phyloP scores from a whole-genome alignment of 2,797 vertebrate genomes.

The Acrocephalus scirpaceus region DNA sequence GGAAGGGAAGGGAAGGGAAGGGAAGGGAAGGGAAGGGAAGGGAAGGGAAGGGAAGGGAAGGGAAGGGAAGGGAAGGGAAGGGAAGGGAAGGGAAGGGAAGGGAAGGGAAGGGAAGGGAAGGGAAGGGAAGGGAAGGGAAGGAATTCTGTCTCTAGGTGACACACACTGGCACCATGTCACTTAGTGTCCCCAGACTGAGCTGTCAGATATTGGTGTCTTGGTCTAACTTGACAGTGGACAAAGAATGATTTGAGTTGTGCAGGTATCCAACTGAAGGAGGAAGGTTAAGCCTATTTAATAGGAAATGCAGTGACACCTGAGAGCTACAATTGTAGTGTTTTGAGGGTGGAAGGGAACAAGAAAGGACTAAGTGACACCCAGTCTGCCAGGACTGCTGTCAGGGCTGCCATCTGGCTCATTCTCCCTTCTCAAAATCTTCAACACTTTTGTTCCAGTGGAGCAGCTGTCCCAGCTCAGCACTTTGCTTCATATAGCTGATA shows the following conservation, averaged over 20 bases:
- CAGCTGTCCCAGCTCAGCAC: neutral
- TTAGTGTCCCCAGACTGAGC: neutral
- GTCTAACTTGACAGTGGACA: neutral
- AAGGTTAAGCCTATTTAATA: neutral
- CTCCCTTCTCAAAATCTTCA: neutral
- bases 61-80: too few relatives aligned
- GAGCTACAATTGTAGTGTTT: neutral
- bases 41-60: neutral
- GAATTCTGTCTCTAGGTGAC: neutral
- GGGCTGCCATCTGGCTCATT: neutral
- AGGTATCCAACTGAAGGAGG: neutral
- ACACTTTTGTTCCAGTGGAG: neutral
- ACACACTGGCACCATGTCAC: accelerated
- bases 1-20: neutral
- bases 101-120: neutral
- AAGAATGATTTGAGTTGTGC: neutral
- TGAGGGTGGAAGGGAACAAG: neutral
- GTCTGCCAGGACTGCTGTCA: neutral
- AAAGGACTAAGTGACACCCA: neutral
- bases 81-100: neutral
- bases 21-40: neutral
- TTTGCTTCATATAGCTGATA: neutral
- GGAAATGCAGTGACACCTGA: neutral
- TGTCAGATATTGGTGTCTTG: neutral
- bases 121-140: neutral